Conservation (phyloP, 2,113 vertebrate species). For the Megaceryle maxima region DNA sequence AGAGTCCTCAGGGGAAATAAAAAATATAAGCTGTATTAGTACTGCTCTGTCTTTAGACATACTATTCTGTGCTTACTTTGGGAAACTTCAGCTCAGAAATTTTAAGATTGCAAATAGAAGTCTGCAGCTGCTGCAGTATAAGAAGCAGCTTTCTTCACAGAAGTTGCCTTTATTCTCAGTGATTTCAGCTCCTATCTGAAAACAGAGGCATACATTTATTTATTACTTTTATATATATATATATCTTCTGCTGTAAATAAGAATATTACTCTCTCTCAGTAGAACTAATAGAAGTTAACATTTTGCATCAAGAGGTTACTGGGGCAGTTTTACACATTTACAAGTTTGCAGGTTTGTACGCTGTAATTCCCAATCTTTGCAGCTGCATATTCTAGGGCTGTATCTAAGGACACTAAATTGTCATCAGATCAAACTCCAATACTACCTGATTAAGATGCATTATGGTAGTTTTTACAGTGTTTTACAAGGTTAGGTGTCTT, state of each 20-base stretch:
- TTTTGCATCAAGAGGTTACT: background rate
- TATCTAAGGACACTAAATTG: background rate
- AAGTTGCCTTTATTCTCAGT: background rate
- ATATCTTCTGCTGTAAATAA: background rate
- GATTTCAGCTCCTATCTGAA: background rate
- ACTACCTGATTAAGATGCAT: background rate
- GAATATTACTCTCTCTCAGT: background rate
- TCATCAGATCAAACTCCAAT: background rate
- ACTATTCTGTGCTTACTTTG: background rate
- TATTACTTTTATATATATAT: background rate
- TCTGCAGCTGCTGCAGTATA: background rate
- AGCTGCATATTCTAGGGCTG: background rate
- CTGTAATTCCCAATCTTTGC: background rate
- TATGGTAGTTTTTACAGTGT: background rate
- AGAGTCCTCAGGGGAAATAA: background rate
- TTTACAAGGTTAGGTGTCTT: background rate
- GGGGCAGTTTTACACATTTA: background rate
- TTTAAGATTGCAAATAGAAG: conserved; percentile 2
- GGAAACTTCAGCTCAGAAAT: conserved; percentile 31
- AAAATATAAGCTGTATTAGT: background rate
- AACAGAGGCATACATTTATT: background rate
- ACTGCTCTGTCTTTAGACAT: background rate
- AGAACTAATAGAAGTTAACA: conserved; percentile 3
- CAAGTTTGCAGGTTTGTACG: background rate
- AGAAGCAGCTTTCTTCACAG: background rate